A percentile compares a stretch with the other conserved stretches of the same genome.
phyloP scores from a whole-genome alignment of 2,113 vertebrate genomes.

The Motacilla alba region DNA sequence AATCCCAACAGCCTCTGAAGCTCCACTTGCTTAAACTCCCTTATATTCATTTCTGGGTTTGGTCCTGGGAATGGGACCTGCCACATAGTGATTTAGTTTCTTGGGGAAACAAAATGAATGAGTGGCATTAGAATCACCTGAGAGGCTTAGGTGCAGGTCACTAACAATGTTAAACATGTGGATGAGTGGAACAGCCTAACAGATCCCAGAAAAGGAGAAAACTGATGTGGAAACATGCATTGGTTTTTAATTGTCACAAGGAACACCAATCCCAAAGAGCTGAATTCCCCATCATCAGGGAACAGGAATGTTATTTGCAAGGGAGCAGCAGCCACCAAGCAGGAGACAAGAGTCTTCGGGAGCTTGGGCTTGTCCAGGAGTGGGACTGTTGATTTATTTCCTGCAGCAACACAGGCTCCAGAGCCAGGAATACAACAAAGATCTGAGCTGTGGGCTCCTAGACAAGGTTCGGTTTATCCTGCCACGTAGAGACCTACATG shows the following conservation, averaged over 20 bases:
- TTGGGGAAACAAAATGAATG: not conserved
- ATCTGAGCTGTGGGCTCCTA: not conserved
- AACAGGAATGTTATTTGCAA: not conserved
- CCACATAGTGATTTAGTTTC: not conserved
- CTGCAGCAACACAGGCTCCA: not conserved
- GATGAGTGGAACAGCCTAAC: not conserved
- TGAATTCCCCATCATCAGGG: not conserved
- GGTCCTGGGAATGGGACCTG: not conserved
- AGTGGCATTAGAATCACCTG: not conserved
- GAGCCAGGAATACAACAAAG: not conserved
- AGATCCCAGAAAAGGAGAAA: not conserved
- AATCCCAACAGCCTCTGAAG: not conserved
- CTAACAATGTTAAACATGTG: not conserved
- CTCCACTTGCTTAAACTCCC: not conserved
- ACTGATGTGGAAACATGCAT: not conserved
- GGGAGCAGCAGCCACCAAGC: not conserved
- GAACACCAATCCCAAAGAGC: not conserved
- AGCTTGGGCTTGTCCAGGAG: not conserved
- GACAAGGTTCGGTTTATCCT: not conserved
- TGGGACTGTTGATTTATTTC: not conserved
- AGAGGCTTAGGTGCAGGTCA: not conserved
- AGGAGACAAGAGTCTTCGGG: not conserved
- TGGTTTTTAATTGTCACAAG: not conserved
- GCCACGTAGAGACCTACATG: not conserved
- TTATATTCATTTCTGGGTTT: not conserved